These are phyloP conservation scores for Tinamus major DNA, from an alignment of 2,797 vertebrate genomes.

Conservation along the genomic window DNA sequence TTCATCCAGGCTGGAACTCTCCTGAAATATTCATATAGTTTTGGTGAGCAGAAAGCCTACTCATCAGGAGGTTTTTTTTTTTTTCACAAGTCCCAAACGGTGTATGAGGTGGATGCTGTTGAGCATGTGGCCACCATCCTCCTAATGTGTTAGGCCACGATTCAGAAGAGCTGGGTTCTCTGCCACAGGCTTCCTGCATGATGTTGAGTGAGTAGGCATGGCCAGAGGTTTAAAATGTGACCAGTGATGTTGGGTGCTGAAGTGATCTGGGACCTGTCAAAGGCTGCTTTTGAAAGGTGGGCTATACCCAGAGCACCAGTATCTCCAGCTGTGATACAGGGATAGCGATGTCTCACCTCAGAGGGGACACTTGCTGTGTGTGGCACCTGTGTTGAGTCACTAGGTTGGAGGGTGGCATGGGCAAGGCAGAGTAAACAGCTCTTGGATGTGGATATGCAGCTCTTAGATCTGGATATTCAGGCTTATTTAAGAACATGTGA, in stretches of 20 bases:
- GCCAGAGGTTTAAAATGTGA: background rate
- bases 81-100: background rate
- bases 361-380: fast-evolving
- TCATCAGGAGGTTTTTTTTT: background rate
- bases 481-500: background rate
- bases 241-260: background rate
- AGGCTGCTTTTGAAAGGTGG: background rate
- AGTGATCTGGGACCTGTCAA: fast-evolving
- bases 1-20: background rate
- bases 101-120: background rate
- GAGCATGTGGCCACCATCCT: background rate
- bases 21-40: background rate
- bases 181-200: background rate
- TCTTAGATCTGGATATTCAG: background rate
- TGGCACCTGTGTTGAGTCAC: background rate
- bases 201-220: background rate
- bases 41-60: background rate
- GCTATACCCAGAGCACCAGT: background rate
- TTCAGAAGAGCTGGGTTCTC: background rate
- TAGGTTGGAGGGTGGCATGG: background rate
- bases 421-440: background rate
- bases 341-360: background rate
- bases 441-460: background rate
- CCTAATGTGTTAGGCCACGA: background rate
- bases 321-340: background rate